These are phyloP conservation scores for Lamproptera curius DNA, from an alignment of 2,888 invertebrate genomes.

Conservation along the genomic window DNA sequence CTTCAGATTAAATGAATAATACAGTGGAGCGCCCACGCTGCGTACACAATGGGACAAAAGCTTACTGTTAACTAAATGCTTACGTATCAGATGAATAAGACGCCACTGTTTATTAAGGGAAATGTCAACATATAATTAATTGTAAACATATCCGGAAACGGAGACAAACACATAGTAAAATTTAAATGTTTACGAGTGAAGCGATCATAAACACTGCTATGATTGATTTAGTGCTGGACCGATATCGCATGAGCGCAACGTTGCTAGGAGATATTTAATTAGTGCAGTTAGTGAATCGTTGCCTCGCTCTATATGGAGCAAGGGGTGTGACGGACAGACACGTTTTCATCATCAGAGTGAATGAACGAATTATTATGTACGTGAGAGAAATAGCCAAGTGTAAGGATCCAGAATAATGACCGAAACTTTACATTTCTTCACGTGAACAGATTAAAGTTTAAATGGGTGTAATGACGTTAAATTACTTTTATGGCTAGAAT, in stretches of 20 bases:
- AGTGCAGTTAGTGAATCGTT: constrained; percentile 52
- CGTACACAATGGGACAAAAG: constrained; percentile 52
- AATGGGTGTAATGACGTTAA: constrained; percentile 22
- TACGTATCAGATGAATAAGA: constrained; percentile 28
- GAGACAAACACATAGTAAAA: constrained; percentile 29
- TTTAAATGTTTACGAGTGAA: constrained; percentile 26
- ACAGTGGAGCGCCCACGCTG: constrained; percentile 64
- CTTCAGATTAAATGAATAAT: constrained; percentile 59
- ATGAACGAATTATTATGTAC: constrained; percentile 37
- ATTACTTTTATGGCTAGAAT: constrained; percentile 2
- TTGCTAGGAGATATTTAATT: constrained; percentile 52
- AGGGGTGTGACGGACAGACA: constrained; percentile 37
- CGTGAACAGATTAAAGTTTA: constrained; percentile 39
- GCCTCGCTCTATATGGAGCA: constrained; percentile 31
- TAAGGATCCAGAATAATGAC: not conserved
- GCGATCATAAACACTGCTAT: constrained; percentile 25
- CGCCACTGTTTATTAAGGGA: constrained; percentile 28
- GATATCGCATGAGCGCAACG: constrained; percentile 48
- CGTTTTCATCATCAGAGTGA: constrained; percentile 40
- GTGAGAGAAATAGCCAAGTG: constrained; percentile 17
- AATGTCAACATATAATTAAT: constrained; percentile 31
- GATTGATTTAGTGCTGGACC: constrained; percentile 29
- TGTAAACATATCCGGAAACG: constrained; percentile 31
- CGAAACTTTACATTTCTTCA: not conserved
- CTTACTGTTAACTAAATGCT: constrained; percentile 32